Base-by-base conservation (phyloP, 2,797 vertebrate species). In the Acestrorhynchus altus region DNA sequence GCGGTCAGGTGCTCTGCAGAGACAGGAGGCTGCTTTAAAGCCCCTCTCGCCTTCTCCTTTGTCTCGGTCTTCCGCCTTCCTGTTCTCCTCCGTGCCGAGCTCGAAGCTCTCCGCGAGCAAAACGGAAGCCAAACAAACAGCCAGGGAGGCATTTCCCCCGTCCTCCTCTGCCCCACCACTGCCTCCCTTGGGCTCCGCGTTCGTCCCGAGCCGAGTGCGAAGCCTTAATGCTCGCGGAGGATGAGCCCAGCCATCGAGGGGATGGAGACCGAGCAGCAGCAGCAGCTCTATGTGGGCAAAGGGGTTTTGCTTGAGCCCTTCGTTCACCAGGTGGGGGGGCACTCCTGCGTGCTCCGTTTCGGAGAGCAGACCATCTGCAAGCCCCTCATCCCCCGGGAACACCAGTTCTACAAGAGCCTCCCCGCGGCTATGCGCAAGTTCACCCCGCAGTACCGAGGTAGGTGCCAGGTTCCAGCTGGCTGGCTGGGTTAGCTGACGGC, bases 241-340 rank as follows among this genome's bases (percentile, higher is more conserved):
- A 99, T 99, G 98, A 98, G 97, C 95, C 98, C 98, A 91, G 97
- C 98, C 84, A 96, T 98, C 86, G 96, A 98, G 94, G 95, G 95
- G 81, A 98, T 99, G 97, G 97, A 99, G 93, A 94, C 95, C 90
- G 96, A 99, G 91, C 93, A 89, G 85, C 60, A 59, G 56, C 57
- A 63, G 60, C 94, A 95, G 78, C 60, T 90, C 71, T 93, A 89
- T 85, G 84, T 92, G 83, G 90, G 88, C 2, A 98, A 97, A 92
- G 98, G 98, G 84, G 93, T 99, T 82, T 94, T 98, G 90, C 95
- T 99, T 91, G 96, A 99, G 81, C 98, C 98, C 81, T 99, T 99
- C 92, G 96, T 98, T 84, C 98, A 99, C 90, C 98, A 99, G 87
- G 98, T 99, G 46, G 98, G 98, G 78, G 98, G 98, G 11, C 98